Evolutionary conservation across 2,113 vertebrate genomes (phyloP).

Genomic region (Heterocephalus glaber): DNA sequence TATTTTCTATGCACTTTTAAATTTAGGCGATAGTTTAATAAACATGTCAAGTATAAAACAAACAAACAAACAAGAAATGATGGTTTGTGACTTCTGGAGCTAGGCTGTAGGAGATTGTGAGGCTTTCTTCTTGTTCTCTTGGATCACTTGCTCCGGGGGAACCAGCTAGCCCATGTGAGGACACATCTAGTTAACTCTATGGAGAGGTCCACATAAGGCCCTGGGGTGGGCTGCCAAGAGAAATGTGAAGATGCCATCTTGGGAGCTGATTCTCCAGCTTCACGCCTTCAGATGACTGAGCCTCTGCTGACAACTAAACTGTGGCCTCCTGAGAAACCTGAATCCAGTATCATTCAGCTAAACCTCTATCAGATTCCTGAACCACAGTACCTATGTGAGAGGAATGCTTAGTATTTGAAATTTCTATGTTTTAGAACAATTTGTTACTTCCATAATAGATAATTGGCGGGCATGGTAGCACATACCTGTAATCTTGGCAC

Average conservation of each 20-base stretch:
- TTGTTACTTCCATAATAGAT: not conserved
- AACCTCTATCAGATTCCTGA: not conserved
- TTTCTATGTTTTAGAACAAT: not conserved
- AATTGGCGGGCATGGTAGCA: not conserved
- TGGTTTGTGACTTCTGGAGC: not conserved
- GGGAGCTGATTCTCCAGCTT: not conserved
- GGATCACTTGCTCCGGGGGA: not conserved
- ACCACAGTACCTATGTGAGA: not conserved
- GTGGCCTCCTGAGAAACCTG: not conserved
- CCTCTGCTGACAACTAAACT: not conserved
- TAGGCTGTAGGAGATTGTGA: not conserved
- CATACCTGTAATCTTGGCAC: not conserved
- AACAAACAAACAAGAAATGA: not conserved
- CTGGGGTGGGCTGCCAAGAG: not conserved
- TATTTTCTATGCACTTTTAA: conserved; percentile 99
- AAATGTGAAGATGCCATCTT: not conserved
- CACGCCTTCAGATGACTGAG: not conserved
- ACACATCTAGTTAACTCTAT: not conserved
- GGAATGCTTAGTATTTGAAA: not conserved
- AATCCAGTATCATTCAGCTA: not conserved
- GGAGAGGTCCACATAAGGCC: not conserved
- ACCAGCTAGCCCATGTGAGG: not conserved
- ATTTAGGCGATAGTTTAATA: conserved; percentile 99
- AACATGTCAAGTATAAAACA: conserved; percentile 98
- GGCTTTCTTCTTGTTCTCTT: not conserved